Evolutionary conservation across 2,888 invertebrate species (phyloP).

Genomic region (Andrena bucephala): DNA sequence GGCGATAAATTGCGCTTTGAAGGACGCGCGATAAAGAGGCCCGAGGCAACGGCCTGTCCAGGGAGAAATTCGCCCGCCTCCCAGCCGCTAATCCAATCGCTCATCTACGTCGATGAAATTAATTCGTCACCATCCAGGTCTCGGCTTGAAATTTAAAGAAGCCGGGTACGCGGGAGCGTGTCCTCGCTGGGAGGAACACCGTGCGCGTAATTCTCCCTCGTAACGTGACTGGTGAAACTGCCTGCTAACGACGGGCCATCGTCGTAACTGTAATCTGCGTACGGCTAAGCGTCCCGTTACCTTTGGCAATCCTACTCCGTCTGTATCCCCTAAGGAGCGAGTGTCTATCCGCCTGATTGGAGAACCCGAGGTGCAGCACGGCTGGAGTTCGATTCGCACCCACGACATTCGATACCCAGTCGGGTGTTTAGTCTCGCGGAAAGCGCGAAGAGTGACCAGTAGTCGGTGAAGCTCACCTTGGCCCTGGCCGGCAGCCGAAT

Average conservation of each 20-base stretch:
- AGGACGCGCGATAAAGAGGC: background rate
- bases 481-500: no score
- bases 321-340: background rate
- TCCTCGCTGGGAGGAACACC: background rate
- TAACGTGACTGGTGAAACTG: background rate
- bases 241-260: background rate
- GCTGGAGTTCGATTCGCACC: background rate
- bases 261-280: background rate
- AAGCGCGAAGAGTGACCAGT: no score
- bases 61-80: background rate
- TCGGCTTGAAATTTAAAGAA: background rate
- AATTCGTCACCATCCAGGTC: background rate
- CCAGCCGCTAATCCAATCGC: background rate
- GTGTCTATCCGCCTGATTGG: background rate
- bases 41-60: background rate
- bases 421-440: no score
- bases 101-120: background rate
- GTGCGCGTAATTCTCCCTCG: background rate
- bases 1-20: constrained; percentile 1
- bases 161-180: background rate
- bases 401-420: background rate
- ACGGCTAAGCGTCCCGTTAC: constrained; percentile 5
- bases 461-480: no score
- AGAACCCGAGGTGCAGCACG: background rate
- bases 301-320: constrained; percentile 1